These are phyloP conservation scores for Andrena minutula DNA, from an alignment of 2,888 invertebrate genomes.

Conservation along the genomic window DNA sequence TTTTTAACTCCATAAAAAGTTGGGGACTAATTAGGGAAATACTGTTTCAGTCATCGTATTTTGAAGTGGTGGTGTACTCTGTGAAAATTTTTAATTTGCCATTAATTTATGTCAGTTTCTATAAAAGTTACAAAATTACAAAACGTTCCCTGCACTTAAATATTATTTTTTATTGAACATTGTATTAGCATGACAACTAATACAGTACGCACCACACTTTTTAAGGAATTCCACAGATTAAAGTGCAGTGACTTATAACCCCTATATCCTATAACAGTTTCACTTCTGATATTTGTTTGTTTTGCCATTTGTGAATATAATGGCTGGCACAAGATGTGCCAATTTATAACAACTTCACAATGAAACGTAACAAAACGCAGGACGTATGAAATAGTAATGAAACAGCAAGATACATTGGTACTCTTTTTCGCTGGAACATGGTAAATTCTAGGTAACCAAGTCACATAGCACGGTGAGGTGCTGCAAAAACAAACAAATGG, in stretches of 20 bases:
- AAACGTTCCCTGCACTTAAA: too few relatives aligned
- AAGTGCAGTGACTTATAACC: background rate
- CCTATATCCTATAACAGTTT: background rate
- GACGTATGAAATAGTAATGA: slow-evolving; percentile 32
- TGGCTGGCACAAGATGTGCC: background rate
- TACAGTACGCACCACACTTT: background rate
- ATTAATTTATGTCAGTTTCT: too few relatives aligned
- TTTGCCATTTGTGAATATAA: background rate
- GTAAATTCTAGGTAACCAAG: slow-evolving; percentile 51
- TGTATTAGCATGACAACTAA: background rate
- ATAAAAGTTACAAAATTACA: too few relatives aligned
- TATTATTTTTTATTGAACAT: too few relatives aligned
- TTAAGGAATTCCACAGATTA: background rate
- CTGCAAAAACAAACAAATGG: slow-evolving; percentile 55
- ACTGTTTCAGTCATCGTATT: too few relatives aligned
- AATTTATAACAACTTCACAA: background rate
- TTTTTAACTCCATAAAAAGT: too few relatives aligned
- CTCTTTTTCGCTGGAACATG: slow-evolving; percentile 39
- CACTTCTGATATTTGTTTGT: background rate
- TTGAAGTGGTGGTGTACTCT: too few relatives aligned
- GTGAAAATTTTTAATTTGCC: too few relatives aligned
- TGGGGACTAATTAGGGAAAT: too few relatives aligned
- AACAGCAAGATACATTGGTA: slow-evolving; percentile 39
- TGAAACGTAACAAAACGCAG: slow-evolving; percentile 25
- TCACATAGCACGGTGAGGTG: slow-evolving; percentile 37